Evolutionary conservation across 2,797 vertebrate genomes (phyloP).

Genomic region (Coccyzus lansbergi): DNA sequence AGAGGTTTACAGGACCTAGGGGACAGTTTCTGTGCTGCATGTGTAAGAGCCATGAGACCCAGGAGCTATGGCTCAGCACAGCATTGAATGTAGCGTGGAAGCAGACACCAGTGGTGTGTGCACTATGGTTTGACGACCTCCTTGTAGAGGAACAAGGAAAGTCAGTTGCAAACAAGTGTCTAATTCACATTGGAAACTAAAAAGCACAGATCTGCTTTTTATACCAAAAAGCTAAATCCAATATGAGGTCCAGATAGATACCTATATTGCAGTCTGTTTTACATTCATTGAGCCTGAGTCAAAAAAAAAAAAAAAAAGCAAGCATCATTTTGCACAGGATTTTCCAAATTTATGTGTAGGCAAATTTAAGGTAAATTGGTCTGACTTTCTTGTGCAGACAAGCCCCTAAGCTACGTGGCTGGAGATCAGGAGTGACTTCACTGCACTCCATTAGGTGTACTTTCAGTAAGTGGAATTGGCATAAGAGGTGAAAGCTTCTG

Average conservation of each 20-base stretch:
- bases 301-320: neutral
- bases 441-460: neutral
- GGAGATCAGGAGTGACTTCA: neutral
- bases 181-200: neutral
- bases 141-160: neutral
- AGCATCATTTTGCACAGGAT: neutral
- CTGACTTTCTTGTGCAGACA: neutral
- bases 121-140: neutral
- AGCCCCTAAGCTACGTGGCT: neutral
- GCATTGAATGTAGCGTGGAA: neutral
- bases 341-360: neutral
- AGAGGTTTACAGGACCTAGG: neutral
- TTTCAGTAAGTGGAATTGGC: neutral
- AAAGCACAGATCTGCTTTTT: neutral
- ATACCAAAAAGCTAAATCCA: neutral
- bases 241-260: neutral
- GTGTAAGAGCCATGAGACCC: neutral
- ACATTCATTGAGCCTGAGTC: neutral
- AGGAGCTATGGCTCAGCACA: neutral
- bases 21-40: neutral
- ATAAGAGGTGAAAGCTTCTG: neutral
- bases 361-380: neutral
- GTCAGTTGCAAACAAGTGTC: neutral
- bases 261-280: neutral
- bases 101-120: accelerated